phyloP scores from a whole-genome alignment of 2,888 invertebrate genomes.

The Noctua fimbriata region DNA sequence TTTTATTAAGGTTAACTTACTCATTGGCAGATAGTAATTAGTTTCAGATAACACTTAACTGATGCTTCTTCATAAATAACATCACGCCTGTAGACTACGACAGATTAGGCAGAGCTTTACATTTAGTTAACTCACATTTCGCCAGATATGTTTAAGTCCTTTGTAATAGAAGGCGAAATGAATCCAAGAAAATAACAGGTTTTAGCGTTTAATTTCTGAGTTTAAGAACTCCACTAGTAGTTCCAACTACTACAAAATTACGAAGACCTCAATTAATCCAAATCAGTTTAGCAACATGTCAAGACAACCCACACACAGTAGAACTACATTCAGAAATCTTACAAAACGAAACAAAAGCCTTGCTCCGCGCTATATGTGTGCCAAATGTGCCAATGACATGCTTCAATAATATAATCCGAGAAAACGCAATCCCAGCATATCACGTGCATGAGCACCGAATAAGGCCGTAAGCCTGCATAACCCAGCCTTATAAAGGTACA shows the following conservation, averaged over 20 bases:
- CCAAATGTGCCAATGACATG: slow-evolving; percentile 61
- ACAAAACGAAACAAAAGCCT: slow-evolving; percentile 52
- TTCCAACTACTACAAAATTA: not conserved
- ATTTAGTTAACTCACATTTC: not conserved
- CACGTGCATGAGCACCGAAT: slow-evolving; percentile 49
- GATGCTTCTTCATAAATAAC: not conserved
- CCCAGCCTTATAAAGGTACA: slow-evolving; percentile 65
- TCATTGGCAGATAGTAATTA: not conserved
- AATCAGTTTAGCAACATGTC: slow-evolving; percentile 13
- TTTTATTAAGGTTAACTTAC: slow-evolving; percentile 25
- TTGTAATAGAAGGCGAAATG: not conserved
- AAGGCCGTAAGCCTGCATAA: slow-evolving; percentile 51
- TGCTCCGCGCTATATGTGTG: slow-evolving; percentile 45
- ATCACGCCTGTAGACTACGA: not conserved
- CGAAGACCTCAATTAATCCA: not conserved
- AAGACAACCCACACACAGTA: slow-evolving; percentile 21
- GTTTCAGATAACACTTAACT: slow-evolving; percentile 4
- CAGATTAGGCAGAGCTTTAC: not conserved
- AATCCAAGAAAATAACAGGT: not conserved
- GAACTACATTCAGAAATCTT: slow-evolving; percentile 30
- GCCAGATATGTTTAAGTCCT: not conserved
- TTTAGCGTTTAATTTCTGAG: not conserved
- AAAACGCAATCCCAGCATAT: slow-evolving; percentile 44
- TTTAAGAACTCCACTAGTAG: not conserved
- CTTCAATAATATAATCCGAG: slow-evolving; percentile 47